Evolutionary conservation across 2,797 vertebrate genomes (phyloP).

Genomic region (Microcaecilia unicolor): DNA sequence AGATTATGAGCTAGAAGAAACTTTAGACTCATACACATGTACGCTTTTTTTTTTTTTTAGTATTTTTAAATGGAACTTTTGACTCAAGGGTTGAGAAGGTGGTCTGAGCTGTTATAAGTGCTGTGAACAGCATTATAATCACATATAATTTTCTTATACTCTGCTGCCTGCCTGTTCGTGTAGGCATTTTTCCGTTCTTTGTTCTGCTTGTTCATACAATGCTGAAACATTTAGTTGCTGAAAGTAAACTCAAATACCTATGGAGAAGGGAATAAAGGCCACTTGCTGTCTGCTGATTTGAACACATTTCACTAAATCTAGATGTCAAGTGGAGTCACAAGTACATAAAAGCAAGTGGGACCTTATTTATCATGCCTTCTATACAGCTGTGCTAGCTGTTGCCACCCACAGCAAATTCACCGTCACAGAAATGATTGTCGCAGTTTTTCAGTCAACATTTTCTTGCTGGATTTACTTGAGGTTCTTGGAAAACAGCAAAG

Average conservation of each 20-base stretch:
- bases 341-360: slow-evolving; percentile 1
- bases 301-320: neutral
- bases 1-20: too few species aligned
- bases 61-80: too few species aligned
- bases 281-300: neutral
- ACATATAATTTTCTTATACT: neutral
- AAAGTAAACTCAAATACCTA: neutral
- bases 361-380: neutral
- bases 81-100: neutral
- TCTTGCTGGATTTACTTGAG: too few species aligned
- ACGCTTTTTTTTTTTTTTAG: too few species aligned
- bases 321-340: neutral
- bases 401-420: slow-evolving; percentile 1
- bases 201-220: neutral
- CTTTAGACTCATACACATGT: too few species aligned
- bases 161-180: neutral
- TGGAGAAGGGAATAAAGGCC: neutral
- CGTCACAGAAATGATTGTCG: neutral
- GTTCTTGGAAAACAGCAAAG: too few species aligned
- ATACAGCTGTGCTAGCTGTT: neutral
- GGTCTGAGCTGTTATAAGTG: neutral
- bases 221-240: neutral
- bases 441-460: neutral
- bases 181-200: neutral
- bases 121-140: neutral